Conservation (phyloP, 37 sponge, comb jelly and placozoan genomes). For the Eunapius fragilis region DNA sequence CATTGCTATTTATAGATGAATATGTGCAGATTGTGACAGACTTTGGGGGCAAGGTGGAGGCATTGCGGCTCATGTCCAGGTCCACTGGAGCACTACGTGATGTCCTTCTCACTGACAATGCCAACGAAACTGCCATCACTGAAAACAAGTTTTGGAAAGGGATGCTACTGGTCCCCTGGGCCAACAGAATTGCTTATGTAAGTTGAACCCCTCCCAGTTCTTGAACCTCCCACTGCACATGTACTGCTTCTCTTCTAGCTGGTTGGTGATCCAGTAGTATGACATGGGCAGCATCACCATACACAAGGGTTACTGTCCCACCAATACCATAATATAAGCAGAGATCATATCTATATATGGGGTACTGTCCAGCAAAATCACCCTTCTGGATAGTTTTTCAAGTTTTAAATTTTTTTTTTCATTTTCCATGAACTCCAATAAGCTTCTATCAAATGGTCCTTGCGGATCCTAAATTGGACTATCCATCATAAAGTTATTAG, state of each 20-base stretch:
- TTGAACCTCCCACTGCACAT: neutral
- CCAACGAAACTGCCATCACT: constrained; percentile 54
- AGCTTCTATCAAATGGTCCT: no score
- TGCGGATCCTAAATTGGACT: no score
- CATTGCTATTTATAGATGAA: constrained; percentile 26
- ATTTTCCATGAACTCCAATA: no score
- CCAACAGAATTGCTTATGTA: constrained; percentile 78
- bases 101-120: constrained; percentile 72
- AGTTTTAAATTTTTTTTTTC: no score
- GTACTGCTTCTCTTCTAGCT: neutral
- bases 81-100: constrained; percentile 8
- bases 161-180: constrained; percentile 75
- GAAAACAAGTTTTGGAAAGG: constrained; percentile 75
- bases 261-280: no score
- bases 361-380: no score
- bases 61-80: constrained; percentile 28
- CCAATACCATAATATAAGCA: no score
- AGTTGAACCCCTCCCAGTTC: neutral
- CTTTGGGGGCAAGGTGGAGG: constrained; percentile 81
- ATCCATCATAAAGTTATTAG: no score
- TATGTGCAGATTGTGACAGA: constrained; percentile 54
- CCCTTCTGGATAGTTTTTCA: no score
- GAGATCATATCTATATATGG: no score
- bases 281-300: no score
- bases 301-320: no score